Conservation (phyloP, 2,888 invertebrate genomes). For the Eremobia ochroleuca region DNA sequence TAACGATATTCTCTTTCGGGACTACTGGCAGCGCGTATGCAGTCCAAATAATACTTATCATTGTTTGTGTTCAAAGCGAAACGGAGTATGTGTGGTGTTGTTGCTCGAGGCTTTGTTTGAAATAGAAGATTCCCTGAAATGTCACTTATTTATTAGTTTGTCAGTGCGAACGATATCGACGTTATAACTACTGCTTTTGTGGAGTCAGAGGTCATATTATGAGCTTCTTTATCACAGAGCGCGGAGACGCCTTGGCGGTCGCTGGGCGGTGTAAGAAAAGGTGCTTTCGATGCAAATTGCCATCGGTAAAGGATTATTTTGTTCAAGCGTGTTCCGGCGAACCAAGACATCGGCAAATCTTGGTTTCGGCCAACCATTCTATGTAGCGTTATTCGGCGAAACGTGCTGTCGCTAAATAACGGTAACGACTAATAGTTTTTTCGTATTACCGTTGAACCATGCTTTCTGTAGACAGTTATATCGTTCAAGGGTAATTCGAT, state of each 20-base stretch:
- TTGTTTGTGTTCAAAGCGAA: slow-evolving; percentile 4
- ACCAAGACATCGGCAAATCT: too few relatives aligned
- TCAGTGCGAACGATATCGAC: not conserved
- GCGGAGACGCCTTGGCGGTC: not conserved
- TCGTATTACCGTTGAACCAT: too few relatives aligned
- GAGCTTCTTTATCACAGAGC: not conserved
- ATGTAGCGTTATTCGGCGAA: too few relatives aligned
- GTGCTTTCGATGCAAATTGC: too few relatives aligned
- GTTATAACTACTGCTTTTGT: not conserved
- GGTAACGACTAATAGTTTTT: too few relatives aligned
- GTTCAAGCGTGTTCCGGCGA: too few relatives aligned
- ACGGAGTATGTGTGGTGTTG: not conserved
- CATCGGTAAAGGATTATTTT: too few relatives aligned
- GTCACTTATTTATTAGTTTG: not conserved
- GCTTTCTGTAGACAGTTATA: too few relatives aligned
- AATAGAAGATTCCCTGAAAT: slow-evolving; percentile 26
- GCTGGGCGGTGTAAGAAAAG: too few relatives aligned
- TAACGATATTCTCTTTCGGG: slow-evolving; percentile 11
- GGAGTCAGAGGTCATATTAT: not conserved
- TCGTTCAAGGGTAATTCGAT: too few relatives aligned
- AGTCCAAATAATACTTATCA: slow-evolving; percentile 39
- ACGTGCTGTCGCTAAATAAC: too few relatives aligned
- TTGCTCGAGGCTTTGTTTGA: not conserved
- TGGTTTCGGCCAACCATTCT: too few relatives aligned
- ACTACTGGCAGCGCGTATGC: fast-evolving